Base-by-base conservation (phyloP, 2,113 vertebrate genomes). In the Nyctereutes procyonoides region DNA sequence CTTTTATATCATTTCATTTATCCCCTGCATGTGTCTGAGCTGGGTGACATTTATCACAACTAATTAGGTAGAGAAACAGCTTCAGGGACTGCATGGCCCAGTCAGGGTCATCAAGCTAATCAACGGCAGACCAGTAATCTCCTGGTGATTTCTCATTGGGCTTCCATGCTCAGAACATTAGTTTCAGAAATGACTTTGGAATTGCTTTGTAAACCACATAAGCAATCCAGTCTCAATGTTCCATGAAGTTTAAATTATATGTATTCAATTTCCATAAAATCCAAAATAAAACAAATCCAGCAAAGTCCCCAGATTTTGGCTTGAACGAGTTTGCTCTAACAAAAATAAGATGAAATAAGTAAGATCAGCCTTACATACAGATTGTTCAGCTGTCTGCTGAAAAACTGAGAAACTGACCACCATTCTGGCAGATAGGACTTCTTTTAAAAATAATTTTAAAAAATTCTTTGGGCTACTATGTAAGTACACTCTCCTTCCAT, bases 161-260 rank as follows among this genome's bases (percentile, higher is more conserved):
- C 35, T 89, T 30, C 81, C 56, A 5, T 0, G 35, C 26, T 80
- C 43, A 67, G 51, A 56, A 58, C 4, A 80, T 65, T 73, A 12
- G 20, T 56, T 92, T 77, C 35, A 79, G 30, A 86, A 58, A 6
- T n/a, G 17, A 82, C 51, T 96, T 22, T 16, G 77, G n/a, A 93
- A 86, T 74, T 56, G 15, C 13, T 80, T 71, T 89, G 26, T n/a
- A 88, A 90, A 67, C 35, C 32, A 69, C 8, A 4, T 38, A 71
- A 84, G 38, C 55, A 84, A 89, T 43, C 73, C 26, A 5, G 17
- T 60, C 62, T 84, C 48, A 6, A 5, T 60, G 88, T 81, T 88
- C 90, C 86, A 85, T 26, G 10, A 88, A 73, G 26, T 60, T 84
- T 95, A 87, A 90, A 87, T 35, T 91, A 53, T 56, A 93, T 12